Percentiles rank a stretch among this genome's conserved stretches.
Evolutionary conservation across 2,888 invertebrate genomes (phyloP).

Genomic region (Scaptomyza cyrtandrae): DNA sequence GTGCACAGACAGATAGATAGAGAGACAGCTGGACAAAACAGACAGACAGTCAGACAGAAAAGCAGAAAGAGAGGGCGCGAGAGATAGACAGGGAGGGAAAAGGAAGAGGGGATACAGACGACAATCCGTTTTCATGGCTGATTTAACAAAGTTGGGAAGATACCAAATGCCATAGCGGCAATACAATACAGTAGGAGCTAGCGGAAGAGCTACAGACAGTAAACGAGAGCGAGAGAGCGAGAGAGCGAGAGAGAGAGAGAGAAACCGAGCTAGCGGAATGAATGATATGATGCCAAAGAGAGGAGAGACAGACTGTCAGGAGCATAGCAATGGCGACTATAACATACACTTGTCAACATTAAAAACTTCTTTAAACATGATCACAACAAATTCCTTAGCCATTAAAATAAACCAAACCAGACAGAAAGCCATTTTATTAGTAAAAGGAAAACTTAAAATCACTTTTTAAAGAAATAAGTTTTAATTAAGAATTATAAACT

Average conservation of each 20-base stretch:
- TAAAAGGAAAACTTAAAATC: too few species aligned
- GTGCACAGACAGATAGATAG: constrained; percentile 55
- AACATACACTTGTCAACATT: constrained; percentile 6
- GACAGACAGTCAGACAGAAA: background rate
- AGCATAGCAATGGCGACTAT: background rate
- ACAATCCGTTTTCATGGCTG: constrained; percentile 79
- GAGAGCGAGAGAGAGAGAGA: background rate
- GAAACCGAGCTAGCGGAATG: background rate
- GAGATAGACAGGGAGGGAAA: background rate
- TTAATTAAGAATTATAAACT: too few species aligned
- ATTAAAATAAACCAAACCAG: too few species aligned
- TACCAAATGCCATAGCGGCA: constrained; percentile 51
- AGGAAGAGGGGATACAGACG: constrained; percentile 40
- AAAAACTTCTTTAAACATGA: background rate
- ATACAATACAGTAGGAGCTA: constrained; percentile 23
- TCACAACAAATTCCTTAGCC: too few species aligned
- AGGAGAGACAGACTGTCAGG: background rate
- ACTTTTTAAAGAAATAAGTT: too few species aligned
- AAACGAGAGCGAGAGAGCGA: too few species aligned
- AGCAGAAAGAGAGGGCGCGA: background rate
- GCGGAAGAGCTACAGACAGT: background rate
- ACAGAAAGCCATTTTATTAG: too few species aligned
- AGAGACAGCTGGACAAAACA: constrained; percentile 4
- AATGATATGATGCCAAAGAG: background rate
- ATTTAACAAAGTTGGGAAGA: constrained; percentile 73